A percentile compares a stretch with the other conserved stretches of the same genome.
Conservation (phyloP, 2,113 vertebrate genomes). For the Gobius niger region DNA sequence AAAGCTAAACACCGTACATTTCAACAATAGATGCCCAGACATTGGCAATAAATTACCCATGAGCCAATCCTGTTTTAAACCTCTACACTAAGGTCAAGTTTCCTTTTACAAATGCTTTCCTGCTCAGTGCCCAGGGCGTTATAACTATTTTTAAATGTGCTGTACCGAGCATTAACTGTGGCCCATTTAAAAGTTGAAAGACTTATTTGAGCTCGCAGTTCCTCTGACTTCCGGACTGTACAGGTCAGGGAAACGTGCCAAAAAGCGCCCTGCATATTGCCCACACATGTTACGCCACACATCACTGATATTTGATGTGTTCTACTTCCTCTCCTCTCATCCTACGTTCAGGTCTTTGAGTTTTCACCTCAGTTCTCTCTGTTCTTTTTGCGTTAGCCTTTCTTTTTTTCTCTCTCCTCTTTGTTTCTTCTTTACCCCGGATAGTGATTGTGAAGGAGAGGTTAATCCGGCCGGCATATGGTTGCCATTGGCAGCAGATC, state of each 20-base stretch:
- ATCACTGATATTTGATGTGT: conserved; percentile 67
- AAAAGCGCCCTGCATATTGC: conserved; percentile 67
- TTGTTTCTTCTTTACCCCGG: conserved; percentile 33
- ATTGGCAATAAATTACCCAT: neutral
- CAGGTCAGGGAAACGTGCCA: conserved; percentile 68
- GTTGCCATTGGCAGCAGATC: conserved; percentile 69
- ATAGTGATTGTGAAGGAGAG: conserved; percentile 67
- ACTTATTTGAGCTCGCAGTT: conserved; percentile 60
- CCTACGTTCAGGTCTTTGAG: conserved; percentile 33
- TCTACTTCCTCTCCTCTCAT: conserved; percentile 56
- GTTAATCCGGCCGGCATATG: conserved; percentile 72
- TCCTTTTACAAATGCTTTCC: conserved; percentile 3
- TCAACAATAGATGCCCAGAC: neutral
- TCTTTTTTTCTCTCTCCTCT: conserved; percentile 4
- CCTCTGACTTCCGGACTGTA: conserved; percentile 61
- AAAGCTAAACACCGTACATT: neutral
- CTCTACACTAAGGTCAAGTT: neutral
- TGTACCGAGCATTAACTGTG: conserved; percentile 55
- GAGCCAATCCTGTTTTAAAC: neutral
- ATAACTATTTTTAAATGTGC: conserved; percentile 59
- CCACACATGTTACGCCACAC: conserved; percentile 66
- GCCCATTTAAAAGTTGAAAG: conserved; percentile 71
- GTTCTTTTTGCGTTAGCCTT: conserved; percentile 16
- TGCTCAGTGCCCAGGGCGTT: conserved; percentile 40
- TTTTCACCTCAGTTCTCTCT: conserved; percentile 51